These are phyloP conservation scores for Poecilia velifera DNA, from an alignment of 2,797 vertebrate genomes.

Conservation along the genomic window DNA sequence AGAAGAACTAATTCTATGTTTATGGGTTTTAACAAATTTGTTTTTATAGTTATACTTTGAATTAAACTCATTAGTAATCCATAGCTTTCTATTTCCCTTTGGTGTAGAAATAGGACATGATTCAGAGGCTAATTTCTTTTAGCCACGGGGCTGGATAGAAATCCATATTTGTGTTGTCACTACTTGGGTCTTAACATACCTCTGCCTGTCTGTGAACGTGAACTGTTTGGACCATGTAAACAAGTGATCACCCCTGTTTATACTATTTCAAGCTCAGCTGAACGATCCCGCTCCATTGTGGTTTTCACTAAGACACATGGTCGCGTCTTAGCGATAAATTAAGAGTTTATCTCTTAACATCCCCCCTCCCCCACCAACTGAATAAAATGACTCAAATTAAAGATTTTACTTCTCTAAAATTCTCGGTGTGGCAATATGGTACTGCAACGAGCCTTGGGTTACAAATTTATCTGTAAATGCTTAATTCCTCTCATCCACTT, in stretches of 20 bases:
- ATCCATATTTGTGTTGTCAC: background rate
- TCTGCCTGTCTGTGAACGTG: background rate
- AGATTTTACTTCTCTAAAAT: background rate
- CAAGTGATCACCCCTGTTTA: background rate
- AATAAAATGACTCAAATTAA: background rate
- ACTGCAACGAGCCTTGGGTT: background rate
- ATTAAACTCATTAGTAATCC: background rate
- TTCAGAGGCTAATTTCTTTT: background rate
- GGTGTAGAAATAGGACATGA: background rate
- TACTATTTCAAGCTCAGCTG: background rate
- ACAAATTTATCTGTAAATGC: background rate
- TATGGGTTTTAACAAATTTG: background rate
- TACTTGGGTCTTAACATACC: background rate
- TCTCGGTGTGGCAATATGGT: background rate
- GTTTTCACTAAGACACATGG: background rate
- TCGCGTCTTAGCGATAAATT: background rate
- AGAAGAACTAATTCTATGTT: background rate
- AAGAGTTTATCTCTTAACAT: no score
- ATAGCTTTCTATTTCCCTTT: background rate
- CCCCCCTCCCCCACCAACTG: background rate
- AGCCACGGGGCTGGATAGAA: background rate
- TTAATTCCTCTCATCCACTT: background rate
- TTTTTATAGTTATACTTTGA: background rate
- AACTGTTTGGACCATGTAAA: background rate
- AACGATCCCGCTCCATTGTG: background rate